Evolutionary conservation across 2,797 vertebrate genomes (phyloP).

Genomic region (Notolabrus celidotus): DNA sequence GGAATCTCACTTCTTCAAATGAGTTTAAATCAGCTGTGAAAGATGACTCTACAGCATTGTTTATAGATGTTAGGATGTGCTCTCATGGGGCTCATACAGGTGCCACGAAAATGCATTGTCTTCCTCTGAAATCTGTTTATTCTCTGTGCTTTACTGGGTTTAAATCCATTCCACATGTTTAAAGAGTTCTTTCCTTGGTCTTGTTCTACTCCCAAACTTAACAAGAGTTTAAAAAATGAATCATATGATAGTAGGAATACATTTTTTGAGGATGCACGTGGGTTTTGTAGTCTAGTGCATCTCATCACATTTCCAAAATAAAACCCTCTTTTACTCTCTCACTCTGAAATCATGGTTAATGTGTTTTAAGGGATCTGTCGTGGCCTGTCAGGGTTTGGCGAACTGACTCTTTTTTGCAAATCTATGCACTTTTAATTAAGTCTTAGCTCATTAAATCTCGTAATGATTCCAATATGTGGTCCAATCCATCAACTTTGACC

Average conservation of each 20-base stretch:
- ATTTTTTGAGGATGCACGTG: no score
- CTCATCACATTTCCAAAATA: no score
- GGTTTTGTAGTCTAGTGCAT: no score
- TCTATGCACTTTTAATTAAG: constrained; percentile 54
- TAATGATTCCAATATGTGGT: constrained; percentile 37
- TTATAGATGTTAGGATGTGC: not conserved
- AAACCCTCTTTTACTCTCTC: no score
- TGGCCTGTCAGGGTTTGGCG: constrained; percentile 10
- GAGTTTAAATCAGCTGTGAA: not conserved
- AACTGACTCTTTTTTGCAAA: constrained; percentile 16
- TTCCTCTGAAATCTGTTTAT: not conserved
- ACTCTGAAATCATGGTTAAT: not conserved
- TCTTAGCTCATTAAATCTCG: constrained; percentile 45
- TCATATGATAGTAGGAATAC: no score
- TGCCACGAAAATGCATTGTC: not conserved
- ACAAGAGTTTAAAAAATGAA: no score
- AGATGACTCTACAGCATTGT: not conserved
- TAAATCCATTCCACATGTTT: not conserved
- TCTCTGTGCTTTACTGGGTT: not conserved
- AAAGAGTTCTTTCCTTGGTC: not conserved
- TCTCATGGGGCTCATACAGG: not conserved
- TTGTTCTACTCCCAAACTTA: no score
- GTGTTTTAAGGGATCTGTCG: constrained; percentile 24
- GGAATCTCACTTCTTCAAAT: not conserved
- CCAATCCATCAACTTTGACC: constrained; percentile 38